These are phyloP conservation scores for Pygocentrus nattereri DNA, from an alignment of 2,797 vertebrate genomes.

Conservation along the genomic window DNA sequence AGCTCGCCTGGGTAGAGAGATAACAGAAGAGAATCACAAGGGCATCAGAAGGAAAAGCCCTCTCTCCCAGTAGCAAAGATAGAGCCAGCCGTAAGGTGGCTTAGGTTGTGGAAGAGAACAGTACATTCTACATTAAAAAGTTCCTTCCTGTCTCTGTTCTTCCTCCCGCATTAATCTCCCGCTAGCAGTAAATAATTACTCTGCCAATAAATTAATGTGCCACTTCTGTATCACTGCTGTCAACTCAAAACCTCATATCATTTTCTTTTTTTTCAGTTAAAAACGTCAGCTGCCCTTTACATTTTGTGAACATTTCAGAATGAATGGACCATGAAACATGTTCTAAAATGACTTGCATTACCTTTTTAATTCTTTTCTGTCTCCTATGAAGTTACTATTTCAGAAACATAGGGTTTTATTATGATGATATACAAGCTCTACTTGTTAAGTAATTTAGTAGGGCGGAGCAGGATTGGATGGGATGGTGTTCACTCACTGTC, in stretches of 20 bases:
- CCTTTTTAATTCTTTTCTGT: too few relatives aligned
- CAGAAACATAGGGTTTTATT: too few relatives aligned
- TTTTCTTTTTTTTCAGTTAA: too few relatives aligned
- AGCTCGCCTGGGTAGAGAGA: conserved; percentile 53
- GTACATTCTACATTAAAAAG: conserved; percentile 21
- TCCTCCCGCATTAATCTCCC: background rate
- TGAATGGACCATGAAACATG: background rate
- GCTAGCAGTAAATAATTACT: conserved; percentile 2
- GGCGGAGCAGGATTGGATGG: too few relatives aligned
- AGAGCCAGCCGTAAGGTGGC: conserved; percentile 30
- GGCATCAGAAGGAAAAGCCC: conserved; percentile 54
- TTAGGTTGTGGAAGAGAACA: conserved; percentile 26
- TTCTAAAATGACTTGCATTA: background rate
- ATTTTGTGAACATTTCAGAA: background rate
- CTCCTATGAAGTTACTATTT: too few relatives aligned
- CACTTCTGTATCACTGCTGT: background rate
- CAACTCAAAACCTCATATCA: background rate
- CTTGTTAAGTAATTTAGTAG: too few relatives aligned
- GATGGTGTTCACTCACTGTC: too few relatives aligned
- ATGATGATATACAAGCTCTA: too few relatives aligned
- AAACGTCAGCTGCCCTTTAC: background rate
- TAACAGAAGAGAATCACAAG: conserved; percentile 54
- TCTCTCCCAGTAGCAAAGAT: conserved; percentile 34
- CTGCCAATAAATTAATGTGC: background rate
- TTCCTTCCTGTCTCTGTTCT: background rate